phyloP scores from a whole-genome alignment of 2,888 invertebrate genomes.

The Cecidostiba fungosa region DNA sequence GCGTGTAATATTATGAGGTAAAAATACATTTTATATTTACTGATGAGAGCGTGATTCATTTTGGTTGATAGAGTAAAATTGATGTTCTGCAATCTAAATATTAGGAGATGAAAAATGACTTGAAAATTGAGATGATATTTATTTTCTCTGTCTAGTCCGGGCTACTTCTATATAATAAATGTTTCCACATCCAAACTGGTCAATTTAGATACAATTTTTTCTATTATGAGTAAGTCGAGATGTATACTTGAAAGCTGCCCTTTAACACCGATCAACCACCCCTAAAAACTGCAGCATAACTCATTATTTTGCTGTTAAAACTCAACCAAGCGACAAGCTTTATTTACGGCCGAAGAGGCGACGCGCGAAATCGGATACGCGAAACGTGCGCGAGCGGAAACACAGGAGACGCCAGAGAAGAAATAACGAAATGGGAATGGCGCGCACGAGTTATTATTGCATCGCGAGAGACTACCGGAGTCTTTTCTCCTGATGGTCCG shows the following conservation, averaged over 20 bases:
- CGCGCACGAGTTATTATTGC: constrained; percentile 46
- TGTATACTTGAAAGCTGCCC: not conserved
- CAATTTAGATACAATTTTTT: too few relatives aligned
- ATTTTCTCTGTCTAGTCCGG: too few relatives aligned
- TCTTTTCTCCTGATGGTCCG: not conserved
- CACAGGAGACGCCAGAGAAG: not conserved
- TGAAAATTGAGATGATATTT: not conserved
- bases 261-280: not conserved
- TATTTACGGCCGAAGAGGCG: constrained; percentile 28
- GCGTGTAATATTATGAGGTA: not conserved
- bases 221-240: too few relatives aligned
- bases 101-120: not conserved
- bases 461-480: not conserved
- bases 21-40: not conserved
- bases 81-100: not conserved
- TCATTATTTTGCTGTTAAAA: constrained; percentile 27
- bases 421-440: constrained; percentile 21
- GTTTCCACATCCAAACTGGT: not conserved
- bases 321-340: constrained; percentile 16
- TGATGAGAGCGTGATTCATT: not conserved
- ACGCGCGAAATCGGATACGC: constrained; percentile 60
- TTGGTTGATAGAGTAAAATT: not conserved
- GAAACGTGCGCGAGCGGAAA: constrained; percentile 52
- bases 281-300: not conserved
- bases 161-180: not conserved